Percentiles rank a stretch among this genome's conserved stretches.
phyloP scores from a whole-genome alignment of 2,797 vertebrate genomes.

The Arctocebus calabarensis region DNA sequence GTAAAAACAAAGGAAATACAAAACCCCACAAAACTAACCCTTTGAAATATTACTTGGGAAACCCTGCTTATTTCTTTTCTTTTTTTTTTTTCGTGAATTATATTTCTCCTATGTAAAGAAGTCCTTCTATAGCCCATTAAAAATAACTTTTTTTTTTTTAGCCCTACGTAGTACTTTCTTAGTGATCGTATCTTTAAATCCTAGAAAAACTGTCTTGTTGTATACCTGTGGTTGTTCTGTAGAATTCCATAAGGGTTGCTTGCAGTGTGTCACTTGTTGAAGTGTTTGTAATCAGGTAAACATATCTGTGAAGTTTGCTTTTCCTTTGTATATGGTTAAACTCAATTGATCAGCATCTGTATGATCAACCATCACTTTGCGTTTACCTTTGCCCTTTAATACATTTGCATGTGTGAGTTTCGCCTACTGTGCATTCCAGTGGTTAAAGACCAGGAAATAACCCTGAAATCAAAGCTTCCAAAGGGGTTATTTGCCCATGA shows the following conservation, averaged over 20 bases:
- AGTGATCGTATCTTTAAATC: not conserved
- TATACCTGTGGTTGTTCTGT: constrained; percentile 59
- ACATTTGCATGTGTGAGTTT: constrained; percentile 29
- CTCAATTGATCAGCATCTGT: not conserved
- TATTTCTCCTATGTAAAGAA: not conserved
- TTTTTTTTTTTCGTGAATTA: not conserved
- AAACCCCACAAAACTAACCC: not conserved
- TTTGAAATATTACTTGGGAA: constrained; percentile 10
- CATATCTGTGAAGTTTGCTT: not conserved
- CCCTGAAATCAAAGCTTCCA: constrained; percentile 10
- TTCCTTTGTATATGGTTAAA: not conserved
- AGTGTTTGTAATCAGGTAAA: not conserved
- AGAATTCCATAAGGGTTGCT: constrained; percentile 84
- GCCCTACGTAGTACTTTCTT: constrained; percentile 1
- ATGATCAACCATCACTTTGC: not conserved
- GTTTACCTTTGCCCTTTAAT: not conserved
- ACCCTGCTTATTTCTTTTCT: not conserved
- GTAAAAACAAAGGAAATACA: not conserved
- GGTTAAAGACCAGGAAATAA: constrained; percentile 53
- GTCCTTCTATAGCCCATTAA: constrained; percentile 31
- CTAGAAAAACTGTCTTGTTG: constrained; percentile 15
- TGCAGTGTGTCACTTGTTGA: constrained; percentile 72
- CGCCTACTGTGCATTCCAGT: constrained; percentile 25
- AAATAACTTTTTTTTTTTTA: not conserved
- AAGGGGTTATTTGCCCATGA: constrained; percentile 6